phyloP scores from a whole-genome alignment of 2,797 vertebrate genomes.

The Alauda arvensis region DNA sequence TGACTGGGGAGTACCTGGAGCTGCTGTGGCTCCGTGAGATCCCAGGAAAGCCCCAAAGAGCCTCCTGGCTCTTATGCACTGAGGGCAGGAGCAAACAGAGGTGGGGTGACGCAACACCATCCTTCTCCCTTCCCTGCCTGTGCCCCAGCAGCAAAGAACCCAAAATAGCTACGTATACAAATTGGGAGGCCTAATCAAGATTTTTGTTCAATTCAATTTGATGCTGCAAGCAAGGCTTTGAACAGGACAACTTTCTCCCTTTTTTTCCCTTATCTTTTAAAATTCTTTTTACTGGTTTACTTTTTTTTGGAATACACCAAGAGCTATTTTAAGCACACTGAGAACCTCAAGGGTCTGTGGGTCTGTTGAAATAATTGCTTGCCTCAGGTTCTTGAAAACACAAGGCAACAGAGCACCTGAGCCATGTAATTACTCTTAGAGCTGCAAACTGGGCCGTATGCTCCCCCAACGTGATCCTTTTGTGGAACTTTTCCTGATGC shows the following conservation, averaged over 20 bases:
- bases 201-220: neutral
- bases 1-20: neutral
- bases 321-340: neutral
- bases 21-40: fast-evolving
- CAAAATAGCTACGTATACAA: neutral
- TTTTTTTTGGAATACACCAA: neutral
- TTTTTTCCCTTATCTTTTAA: neutral
- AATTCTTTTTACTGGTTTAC: neutral
- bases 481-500: neutral
- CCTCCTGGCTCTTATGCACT: fast-evolving
- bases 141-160: neutral
- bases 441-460: neutral
- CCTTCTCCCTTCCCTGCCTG: neutral
- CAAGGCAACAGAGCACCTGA: conserved; percentile 47
- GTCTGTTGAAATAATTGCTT: conserved; percentile 51
- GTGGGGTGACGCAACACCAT: neutral
- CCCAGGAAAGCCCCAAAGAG: neutral
- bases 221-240: neutral
- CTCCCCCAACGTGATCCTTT: neutral
- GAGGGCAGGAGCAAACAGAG: neutral
- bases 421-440: conserved; percentile 50
- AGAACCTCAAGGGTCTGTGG: conserved; percentile 1
- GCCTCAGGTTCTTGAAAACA: conserved; percentile 37
- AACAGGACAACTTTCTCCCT: neutral
- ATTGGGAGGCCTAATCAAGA: neutral